These are phyloP conservation scores for Heliangelus exortis DNA, from an alignment of 2,797 vertebrate species.

Conservation along the genomic window DNA sequence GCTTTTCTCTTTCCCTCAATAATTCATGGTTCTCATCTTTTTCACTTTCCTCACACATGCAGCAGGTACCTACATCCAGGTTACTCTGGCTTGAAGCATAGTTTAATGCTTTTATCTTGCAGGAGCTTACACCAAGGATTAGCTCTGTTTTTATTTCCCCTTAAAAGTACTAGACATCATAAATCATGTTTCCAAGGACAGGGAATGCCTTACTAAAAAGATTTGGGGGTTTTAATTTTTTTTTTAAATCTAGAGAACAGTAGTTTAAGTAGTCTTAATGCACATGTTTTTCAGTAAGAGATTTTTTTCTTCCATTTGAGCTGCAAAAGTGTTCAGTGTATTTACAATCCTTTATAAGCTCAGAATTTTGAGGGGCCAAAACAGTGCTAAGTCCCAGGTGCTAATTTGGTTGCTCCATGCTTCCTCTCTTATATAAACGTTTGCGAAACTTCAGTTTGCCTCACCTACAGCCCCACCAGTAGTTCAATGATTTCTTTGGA, in stretches of 20 bases:
- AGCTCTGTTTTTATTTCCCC: background rate
- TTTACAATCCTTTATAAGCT: background rate
- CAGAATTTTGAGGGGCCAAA: background rate
- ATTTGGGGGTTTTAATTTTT: too few relatives aligned
- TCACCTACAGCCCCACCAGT: rapidly evolving
- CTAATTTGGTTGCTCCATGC: background rate
- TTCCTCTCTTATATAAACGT: background rate
- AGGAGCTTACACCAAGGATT: background rate
- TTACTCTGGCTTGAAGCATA: background rate
- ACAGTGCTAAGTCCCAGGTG: background rate
- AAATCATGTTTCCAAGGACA: background rate
- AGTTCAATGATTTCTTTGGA: background rate
- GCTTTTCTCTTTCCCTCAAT: background rate
- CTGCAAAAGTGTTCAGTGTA: background rate
- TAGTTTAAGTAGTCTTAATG: background rate
- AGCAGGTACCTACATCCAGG: background rate
- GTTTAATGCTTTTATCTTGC: background rate
- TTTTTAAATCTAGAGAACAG: background rate
- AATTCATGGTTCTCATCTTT: background rate
- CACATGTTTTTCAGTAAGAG: background rate
- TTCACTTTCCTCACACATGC: background rate
- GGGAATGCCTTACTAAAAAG: background rate
- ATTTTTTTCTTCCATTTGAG: background rate
- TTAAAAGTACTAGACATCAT: background rate
- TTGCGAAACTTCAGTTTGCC: background rate